Evolutionary conservation across 2,113 vertebrate genomes (phyloP).

Genomic region (Pluvianellus socialis): DNA sequence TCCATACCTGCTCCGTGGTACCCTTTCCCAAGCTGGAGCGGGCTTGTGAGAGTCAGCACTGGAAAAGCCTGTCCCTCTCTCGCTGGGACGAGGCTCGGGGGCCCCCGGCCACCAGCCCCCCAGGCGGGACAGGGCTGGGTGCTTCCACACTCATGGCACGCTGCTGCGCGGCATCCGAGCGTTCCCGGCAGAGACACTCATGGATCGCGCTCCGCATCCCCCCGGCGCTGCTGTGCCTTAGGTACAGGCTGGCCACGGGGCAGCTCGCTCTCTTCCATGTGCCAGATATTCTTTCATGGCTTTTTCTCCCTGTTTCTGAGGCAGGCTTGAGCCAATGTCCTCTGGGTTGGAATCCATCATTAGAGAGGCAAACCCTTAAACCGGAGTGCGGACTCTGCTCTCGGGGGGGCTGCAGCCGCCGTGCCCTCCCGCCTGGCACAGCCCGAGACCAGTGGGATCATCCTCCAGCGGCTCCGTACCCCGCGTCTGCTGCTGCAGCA

Average conservation of each 20-base stretch:
- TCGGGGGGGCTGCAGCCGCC: not conserved
- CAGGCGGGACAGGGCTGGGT: fast-evolving
- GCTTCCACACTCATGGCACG: fast-evolving
- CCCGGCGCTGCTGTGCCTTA: fast-evolving
- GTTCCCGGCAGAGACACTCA: fast-evolving
- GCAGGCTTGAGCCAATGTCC: not conserved
- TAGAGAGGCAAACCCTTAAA: no score
- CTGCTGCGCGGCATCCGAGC: not conserved
- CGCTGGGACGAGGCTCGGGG: not conserved
- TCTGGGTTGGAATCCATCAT: not conserved
- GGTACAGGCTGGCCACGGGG: not conserved
- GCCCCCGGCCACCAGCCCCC: not conserved
- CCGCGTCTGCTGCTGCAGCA: fast-evolving
- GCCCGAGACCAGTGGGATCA: fast-evolving
- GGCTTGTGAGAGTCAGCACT: not conserved
- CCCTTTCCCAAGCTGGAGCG: no score
- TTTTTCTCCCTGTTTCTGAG: not conserved
- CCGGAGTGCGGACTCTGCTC: no score
- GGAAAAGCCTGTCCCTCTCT: not conserved
- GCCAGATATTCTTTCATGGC: no score
- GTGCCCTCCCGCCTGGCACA: fast-evolving
- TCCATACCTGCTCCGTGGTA: not conserved
- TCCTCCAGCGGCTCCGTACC: fast-evolving
- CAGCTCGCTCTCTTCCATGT: fast-evolving
- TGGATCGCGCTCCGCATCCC: no score